phyloP scores from a whole-genome alignment of 2,113 vertebrate genomes.

The Neodon shergylaensis region DNA sequence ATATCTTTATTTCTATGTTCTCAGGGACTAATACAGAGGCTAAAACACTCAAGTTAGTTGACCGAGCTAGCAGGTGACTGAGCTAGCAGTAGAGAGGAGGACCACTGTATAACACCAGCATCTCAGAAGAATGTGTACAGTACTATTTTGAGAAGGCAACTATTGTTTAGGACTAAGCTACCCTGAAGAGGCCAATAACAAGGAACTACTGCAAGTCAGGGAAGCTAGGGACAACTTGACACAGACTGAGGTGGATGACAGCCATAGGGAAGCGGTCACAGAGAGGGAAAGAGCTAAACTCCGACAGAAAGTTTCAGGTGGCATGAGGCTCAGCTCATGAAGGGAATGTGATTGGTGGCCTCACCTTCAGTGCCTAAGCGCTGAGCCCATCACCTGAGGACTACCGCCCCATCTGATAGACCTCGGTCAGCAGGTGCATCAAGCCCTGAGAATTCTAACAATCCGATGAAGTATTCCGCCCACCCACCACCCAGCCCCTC shows the following conservation, averaged over 20 bases:
- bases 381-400: background rate
- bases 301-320: background rate
- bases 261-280: background rate
- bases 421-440: background rate
- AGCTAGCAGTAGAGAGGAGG: too few relatives aligned
- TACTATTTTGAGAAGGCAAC: background rate
- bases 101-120: background rate
- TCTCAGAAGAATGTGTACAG: background rate
- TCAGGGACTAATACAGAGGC: background rate
- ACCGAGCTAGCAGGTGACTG: background rate
- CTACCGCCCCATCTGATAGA: too few relatives aligned
- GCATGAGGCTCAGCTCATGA: background rate
- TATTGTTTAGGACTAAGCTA: background rate
- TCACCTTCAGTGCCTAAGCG: background rate
- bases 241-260: too few relatives aligned
- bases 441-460: background rate
- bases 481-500: too few relatives aligned
- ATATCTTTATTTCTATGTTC: background rate
- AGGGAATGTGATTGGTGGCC: background rate
- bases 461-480: too few relatives aligned
- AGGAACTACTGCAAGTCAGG: background rate
- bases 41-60: background rate
- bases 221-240: background rate
- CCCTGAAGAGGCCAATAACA: background rate
- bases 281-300: background rate